phyloP scores from a whole-genome alignment of 2,888 invertebrate genomes.

The Tachina lurida region DNA sequence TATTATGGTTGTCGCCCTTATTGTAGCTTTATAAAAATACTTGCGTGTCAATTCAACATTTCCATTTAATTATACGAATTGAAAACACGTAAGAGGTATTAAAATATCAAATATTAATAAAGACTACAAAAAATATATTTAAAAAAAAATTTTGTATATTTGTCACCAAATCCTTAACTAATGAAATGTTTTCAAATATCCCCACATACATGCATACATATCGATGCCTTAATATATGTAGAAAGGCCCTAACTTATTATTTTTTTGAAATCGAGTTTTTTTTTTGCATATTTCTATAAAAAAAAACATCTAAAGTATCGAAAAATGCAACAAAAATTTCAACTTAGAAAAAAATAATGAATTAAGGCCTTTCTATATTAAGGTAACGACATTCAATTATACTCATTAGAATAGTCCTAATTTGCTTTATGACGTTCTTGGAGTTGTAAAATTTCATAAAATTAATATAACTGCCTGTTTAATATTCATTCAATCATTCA shows the following conservation, averaged over 20 bases:
- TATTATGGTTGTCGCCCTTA: constrained; percentile 9
- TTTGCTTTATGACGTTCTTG: no score
- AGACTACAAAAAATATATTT: not conserved
- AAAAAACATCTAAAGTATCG: no score
- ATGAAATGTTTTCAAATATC: not conserved
- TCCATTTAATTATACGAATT: constrained; percentile 54
- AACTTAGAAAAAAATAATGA: no score
- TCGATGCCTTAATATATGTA: not conserved
- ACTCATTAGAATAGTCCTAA: no score
- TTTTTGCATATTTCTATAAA: no score
- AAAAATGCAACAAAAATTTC: no score
- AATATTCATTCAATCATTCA: no score
- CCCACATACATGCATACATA: not conserved
- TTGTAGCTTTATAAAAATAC: constrained; percentile 34
- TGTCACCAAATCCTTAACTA: constrained; percentile 16
- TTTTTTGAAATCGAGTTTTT: no score
- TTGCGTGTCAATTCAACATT: constrained; percentile 68
- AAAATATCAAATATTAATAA: constrained; percentile 36
- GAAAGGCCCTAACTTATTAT: not conserved
- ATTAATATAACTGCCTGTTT: no score
- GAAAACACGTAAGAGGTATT: constrained; percentile 45
- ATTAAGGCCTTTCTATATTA: no score
- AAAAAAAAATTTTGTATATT: not conserved
- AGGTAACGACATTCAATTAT: no score
- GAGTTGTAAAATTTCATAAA: no score